Percentiles rank a stretch among this genome's conserved stretches.
Conservation (phyloP, 2,797 vertebrate genomes). For the Cyclura pinguis region DNA sequence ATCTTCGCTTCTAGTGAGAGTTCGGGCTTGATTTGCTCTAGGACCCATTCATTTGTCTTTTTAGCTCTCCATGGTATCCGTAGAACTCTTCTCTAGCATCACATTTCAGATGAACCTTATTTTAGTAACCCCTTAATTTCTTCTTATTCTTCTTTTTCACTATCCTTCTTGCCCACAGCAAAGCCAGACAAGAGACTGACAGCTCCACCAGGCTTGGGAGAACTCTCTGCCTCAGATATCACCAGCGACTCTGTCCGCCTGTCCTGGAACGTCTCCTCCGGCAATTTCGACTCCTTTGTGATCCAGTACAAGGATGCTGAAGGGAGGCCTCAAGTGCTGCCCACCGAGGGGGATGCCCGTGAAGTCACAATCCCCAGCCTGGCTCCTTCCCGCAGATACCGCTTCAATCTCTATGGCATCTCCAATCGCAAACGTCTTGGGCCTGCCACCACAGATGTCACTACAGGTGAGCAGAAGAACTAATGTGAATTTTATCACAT, state of each 20-base stretch:
- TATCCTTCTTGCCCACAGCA: not conserved
- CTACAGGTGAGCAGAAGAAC: slow-evolving; percentile 62
- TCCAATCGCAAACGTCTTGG: slow-evolving; percentile 60
- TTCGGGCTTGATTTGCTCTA: no score
- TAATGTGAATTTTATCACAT: not conserved
- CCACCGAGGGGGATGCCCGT: slow-evolving; percentile 60
- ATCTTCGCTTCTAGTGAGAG: no score
- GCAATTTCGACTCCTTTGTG: slow-evolving; percentile 61
- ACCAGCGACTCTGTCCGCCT: slow-evolving; percentile 52
- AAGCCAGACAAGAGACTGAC: not conserved
- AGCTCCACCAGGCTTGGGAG: not conserved
- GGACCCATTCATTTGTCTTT: no score
- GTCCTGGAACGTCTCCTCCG: slow-evolving; percentile 56
- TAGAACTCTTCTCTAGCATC: no score
- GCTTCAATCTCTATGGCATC: slow-evolving; percentile 71
- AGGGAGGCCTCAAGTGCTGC: slow-evolving; percentile 51
- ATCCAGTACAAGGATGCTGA: slow-evolving; percentile 56
- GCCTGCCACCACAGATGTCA: slow-evolving; percentile 53
- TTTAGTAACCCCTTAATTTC: no score
- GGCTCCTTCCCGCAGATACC: slow-evolving; percentile 55
- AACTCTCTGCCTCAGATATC: not conserved
- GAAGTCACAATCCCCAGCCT: slow-evolving; percentile 1
- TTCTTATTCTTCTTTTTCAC: not conserved
- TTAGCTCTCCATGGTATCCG: no score
- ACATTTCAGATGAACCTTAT: no score